Conservation (phyloP, 2,888 invertebrate genomes). For the Adelphocoris suturalis region DNA sequence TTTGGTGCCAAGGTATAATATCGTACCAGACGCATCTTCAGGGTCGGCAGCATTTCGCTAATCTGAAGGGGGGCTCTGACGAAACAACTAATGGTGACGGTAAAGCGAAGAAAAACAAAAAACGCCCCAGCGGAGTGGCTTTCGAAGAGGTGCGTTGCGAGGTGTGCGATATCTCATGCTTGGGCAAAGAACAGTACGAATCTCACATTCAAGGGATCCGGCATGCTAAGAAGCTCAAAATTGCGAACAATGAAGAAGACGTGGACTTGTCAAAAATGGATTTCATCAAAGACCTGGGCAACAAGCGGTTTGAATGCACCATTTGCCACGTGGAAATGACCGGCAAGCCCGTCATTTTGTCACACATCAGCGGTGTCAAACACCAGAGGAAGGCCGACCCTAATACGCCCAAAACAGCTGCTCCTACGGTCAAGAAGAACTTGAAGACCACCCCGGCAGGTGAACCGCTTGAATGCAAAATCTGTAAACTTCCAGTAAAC, state of each 20-base stretch:
- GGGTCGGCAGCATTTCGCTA: constrained; percentile 24
- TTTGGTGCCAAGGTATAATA: not conserved
- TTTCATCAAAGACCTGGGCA: not conserved
- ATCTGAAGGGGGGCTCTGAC: not conserved
- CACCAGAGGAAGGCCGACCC: not conserved
- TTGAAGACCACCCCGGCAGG: not conserved
- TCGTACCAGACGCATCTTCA: constrained; percentile 2
- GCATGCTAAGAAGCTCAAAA: not conserved
- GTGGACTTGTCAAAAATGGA: not conserved
- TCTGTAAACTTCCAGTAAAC: constrained; percentile 10
- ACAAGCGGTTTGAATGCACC: not conserved
- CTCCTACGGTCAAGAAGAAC: not conserved
- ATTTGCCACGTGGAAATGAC: constrained; percentile 37
- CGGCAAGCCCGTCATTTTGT: not conserved
- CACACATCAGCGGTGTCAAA: constrained; percentile 11
- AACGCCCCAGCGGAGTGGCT: not conserved
- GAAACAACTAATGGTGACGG: not conserved
- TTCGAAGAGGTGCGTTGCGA: not conserved
- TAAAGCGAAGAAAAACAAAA: not conserved
- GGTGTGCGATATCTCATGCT: not conserved
- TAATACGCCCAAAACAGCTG: not conserved
- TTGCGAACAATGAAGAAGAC: not conserved
- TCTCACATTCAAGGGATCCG: not conserved
- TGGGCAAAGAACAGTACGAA: not conserved
- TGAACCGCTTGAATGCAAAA: constrained; percentile 17